Evolutionary conservation across 2,888 invertebrate genomes (phyloP), one percentile per base, ranked within the genome.

Genomic region (Lepidocyrtoides sp.): DNA sequence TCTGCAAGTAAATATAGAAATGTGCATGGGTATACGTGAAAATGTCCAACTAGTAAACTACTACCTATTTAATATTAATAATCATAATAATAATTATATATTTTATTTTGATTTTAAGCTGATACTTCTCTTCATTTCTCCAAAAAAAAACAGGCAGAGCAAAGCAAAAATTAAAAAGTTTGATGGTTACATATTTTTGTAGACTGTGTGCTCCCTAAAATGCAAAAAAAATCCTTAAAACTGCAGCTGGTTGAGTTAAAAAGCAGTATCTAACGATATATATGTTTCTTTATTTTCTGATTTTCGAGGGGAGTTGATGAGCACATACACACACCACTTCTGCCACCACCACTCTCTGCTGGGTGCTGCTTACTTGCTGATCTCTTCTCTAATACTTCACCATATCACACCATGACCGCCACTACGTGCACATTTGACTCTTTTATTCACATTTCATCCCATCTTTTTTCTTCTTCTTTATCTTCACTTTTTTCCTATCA

Each of bases 51-150:
- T 12, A 63, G 12, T 17, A 4, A 17, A 69, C 66, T 36, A 44
- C 44, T 44, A 72, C 44, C 26, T 75, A 57, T 79, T 79, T 79
- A 79, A 79, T 79, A 17, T 20, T 36, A 57, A 57, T 48, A 75
- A 75, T 72, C 36, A 36, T 77, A 77, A 77, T 72, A 32, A 14
- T 77, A 77, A 77, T 79, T 57, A 79, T 79, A 86, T 79, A 91
- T 79, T 91, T 79, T 79, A 79, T 77, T 91, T 91, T 87, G 91
- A 91, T 91, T 86, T 75, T 91, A 91, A 91, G 87, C 91, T 91
- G 91, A 79, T 79, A 79, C 79, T 79, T 79, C 32, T 79, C 79
- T 36, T 32, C 79, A 57, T 79, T 79, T 36, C 26, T 77, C 8
- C 57, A 32, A 63, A 14, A 32, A 63, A 14, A 32, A 29, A 29